Evolutionary conservation across 1,140 invertebrate genomes (phyloP).

Genomic region (Cydia strobilella): DNA sequence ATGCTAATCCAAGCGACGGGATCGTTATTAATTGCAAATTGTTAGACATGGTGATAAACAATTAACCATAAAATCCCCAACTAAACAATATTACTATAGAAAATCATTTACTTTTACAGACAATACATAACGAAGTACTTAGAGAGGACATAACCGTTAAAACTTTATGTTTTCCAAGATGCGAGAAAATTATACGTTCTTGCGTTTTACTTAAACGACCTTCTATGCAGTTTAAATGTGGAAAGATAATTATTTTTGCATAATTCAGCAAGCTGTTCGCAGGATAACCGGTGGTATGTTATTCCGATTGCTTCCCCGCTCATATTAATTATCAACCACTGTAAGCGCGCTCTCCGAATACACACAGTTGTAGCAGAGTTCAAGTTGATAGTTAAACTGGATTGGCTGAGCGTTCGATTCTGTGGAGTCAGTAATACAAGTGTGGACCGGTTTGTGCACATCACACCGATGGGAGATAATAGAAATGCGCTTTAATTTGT

Average conservation of each 20-base stretch:
- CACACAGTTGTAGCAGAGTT: neutral
- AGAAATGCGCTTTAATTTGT: conserved; percentile 80
- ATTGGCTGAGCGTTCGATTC: neutral
- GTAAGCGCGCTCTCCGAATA: neutral
- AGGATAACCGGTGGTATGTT: conserved; percentile 30
- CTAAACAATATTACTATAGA: neutral
- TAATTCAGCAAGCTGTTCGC: conserved; percentile 44
- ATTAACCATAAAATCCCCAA: neutral
- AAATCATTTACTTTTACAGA: conserved; percentile 1
- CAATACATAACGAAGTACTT: conserved; percentile 19
- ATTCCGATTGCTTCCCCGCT: neutral
- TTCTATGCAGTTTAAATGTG: conserved; percentile 30
- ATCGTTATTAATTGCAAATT: neutral
- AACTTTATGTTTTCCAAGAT: conserved; percentile 18
- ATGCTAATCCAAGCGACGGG: neutral
- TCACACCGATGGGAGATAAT: conserved; percentile 73
- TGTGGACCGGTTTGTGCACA: conserved; percentile 57
- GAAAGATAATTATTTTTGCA: conserved; percentile 37
- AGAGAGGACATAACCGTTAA: conserved; percentile 27
- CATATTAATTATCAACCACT: conserved; percentile 6
- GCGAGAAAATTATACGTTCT: conserved; percentile 21
- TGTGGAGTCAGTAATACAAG: neutral
- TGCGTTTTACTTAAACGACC: conserved; percentile 19
- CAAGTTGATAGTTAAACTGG: neutral
- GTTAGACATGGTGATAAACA: neutral